Evolutionary conservation across 1,140 invertebrate species (phyloP), one percentile per base, ranked within the genome.

Genomic region (Eupeodes corollae): DNA sequence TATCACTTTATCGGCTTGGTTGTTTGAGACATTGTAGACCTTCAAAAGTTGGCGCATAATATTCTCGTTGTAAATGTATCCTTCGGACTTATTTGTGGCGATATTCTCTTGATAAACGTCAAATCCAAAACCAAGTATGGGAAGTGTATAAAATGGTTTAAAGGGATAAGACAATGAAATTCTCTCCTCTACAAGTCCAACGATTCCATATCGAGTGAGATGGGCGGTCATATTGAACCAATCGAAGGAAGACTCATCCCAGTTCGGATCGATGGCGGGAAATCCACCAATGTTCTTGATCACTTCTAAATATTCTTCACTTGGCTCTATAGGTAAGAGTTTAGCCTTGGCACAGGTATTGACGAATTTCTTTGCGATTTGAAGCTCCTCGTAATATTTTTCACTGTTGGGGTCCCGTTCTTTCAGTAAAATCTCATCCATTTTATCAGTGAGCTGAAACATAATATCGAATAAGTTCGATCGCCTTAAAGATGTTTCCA

Each of bases 221-320:
- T 61, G 51, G 9, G 58, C 46, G 47, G 58, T 65, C 63, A 65
- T 65, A 49, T 64, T 65, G 31, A 65, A 65, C 62, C 62, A 65
- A 39, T 54, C 59, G n/a, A 65, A 65, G 13, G 49, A 59, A 11
- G 48, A 37, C 12, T 55, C 30, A n/a, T 55, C 37, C 62, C 62
- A 65, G 2, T 52, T 42, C 3, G 47, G 13, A 15, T 65, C 54
- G 2, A 65, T 51, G 6, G 62, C 62, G 11, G 62, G 62, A 37
- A 65, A 65, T 2, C 62, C 62, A 54, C 62, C 62, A 41, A 65
- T 46, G 11, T 55, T 52, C 39, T 52, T 61, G 52, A 65, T 62
- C 51, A 63, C 51, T 16, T 44, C 42, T 42, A 62, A 56, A 59
- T 65, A 65, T 54, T 56, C 59, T 46, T 58, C 49, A 12, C 52